phyloP scores from a whole-genome alignment of 2,888 invertebrate species.

The Pachydiplax longipennis region DNA sequence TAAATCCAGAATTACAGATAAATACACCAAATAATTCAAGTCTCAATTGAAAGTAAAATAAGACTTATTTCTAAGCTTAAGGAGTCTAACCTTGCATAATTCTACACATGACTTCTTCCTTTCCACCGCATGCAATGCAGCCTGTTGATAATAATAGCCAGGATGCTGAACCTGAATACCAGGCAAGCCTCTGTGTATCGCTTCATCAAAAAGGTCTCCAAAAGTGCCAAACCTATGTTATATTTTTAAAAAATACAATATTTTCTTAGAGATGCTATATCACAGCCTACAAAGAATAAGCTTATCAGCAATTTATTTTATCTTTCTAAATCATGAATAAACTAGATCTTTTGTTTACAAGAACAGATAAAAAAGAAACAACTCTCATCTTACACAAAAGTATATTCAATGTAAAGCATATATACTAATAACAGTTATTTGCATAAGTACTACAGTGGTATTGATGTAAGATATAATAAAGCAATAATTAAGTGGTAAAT shows the following conservation, averaged over 20 bases:
- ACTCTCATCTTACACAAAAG: too few relatives aligned
- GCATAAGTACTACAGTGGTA: too few relatives aligned
- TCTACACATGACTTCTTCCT: conserved; percentile 79
- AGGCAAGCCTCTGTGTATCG: conserved; percentile 88
- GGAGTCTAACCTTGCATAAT: conserved; percentile 69
- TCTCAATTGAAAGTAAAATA: too few relatives aligned
- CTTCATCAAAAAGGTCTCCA: conserved; percentile 96
- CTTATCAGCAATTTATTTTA: neutral
- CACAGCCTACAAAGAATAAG: neutral
- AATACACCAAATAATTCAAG: too few relatives aligned
- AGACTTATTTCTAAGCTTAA: neutral
- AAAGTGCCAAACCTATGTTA: conserved; percentile 72
- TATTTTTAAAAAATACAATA: neutral
- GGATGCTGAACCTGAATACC: conserved; percentile 97
- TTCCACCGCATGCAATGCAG: conserved; percentile 84
- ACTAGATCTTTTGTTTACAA: too few relatives aligned
- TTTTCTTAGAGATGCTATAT: too few relatives aligned
- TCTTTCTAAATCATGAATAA: neutral
- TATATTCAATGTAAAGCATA: too few relatives aligned
- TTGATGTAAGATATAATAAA: too few relatives aligned
- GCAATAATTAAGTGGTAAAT: too few relatives aligned
- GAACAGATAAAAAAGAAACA: too few relatives aligned
- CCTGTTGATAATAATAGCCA: conserved; percentile 94
- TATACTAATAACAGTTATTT: too few relatives aligned
- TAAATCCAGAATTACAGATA: too few relatives aligned